Base-by-base conservation (phyloP, 2,888 invertebrate genomes). In the Disparrhopalites patrizii region DNA sequence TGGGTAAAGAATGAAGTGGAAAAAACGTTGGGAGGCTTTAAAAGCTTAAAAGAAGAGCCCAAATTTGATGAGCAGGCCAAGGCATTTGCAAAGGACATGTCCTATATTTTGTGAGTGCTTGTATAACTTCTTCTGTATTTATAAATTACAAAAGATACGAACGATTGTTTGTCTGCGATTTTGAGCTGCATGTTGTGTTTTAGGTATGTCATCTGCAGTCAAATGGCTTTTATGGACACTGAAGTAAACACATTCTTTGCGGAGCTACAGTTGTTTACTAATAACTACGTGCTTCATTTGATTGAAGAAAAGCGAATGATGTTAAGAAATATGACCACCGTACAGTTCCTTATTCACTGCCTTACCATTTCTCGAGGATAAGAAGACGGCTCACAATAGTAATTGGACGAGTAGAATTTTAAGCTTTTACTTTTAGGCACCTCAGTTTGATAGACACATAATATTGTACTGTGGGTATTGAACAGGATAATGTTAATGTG, bases 201-300 rank as follows among this genome's bases (percentile, higher is more conserved):
- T 23, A 58, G 58, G 4, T 43, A 30, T 28, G 58, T 58, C 27
- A 58, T 58, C 25, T 36, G 58, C 43, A 58, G 58, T 30, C 58
- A 58, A 43, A 43, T 58, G 58, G 58, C 47, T 10, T 58, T 58
- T 15, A n/a, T 58, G 5, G 58, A 58, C 27, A 38, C 58, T n/a
- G 58, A 58, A 8, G 43, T 27, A 18, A 58, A 58, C 27, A 27
- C 58, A 7, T 58, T 58, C 58, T 58, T 58, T 18, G 25, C 43
- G 4, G 28, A 47, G 3, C 58, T 58, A n/a, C 58, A 58, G 20
- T 47, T 58, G 7, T 58, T 58, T 18, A 58, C 58, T 18, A 43
- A 58, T 31, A 58, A 28, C 23, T 58, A 38, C 47, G 31, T 58
- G 28, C 28, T 58, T 15, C 28, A 58, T 28, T 38, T 58, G 55